Evolutionary conservation across 2,888 invertebrate genomes (phyloP).

Genomic region (Branchellion lobata): DNA sequence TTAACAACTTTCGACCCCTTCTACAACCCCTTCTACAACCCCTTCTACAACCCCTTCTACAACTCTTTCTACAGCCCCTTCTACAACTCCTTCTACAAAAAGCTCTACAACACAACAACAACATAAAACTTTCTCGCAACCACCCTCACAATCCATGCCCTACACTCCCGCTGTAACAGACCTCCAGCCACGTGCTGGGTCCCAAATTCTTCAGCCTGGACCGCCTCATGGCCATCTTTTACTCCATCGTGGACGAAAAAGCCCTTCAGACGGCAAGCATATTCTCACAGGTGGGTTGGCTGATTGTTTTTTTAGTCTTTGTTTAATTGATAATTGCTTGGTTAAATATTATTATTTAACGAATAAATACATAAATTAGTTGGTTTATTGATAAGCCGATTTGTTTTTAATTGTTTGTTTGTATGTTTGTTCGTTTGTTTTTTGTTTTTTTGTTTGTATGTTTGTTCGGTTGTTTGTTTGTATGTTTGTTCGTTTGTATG

Average conservation of each 20-base stretch:
- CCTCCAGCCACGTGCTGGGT: slow-evolving; percentile 67
- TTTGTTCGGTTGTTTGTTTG: too few species aligned
- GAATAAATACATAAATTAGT: too few species aligned
- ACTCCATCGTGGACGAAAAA: slow-evolving; percentile 80
- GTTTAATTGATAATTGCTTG: not conserved
- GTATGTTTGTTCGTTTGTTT: not conserved
- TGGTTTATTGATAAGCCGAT: too few species aligned
- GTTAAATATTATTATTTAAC: too few species aligned
- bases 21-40: too few species aligned
- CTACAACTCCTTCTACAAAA: too few species aligned
- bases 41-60: too few species aligned
- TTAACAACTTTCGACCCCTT: too few species aligned
- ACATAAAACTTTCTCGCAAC: not conserved
- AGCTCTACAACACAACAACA: not conserved
- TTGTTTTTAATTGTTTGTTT: not conserved
- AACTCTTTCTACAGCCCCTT: too few species aligned
- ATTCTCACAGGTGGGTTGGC: slow-evolving; percentile 74
- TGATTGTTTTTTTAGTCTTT: too few species aligned
- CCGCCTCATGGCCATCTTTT: slow-evolving; percentile 82
- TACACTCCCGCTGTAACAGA: slow-evolving; percentile 50
- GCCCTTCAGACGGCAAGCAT: slow-evolving; percentile 82
- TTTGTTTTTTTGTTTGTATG: slow-evolving; percentile 13
- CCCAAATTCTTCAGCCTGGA: slow-evolving; percentile 81
- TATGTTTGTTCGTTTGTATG: too few species aligned
- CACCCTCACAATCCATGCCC: too few species aligned